Base-by-base conservation (phyloP, 1,140 invertebrate species). In the Ectropis grisescens region DNA sequence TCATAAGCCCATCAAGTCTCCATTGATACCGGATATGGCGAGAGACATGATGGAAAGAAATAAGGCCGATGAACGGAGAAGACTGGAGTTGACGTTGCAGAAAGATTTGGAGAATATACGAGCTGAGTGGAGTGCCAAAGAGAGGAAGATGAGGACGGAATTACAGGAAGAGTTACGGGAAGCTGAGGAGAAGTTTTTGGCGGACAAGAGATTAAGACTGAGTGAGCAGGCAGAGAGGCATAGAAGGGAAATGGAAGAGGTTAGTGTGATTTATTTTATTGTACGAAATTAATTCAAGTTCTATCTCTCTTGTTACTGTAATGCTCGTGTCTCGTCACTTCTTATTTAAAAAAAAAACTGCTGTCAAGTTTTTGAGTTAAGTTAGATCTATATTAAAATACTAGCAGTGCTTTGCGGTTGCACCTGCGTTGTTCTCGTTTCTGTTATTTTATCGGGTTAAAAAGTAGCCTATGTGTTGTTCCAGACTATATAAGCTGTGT, bases 151-250 rank as follows among this genome's bases (percentile, higher is more conserved):
- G 47, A 59, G 74, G 29, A 64, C 72, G 2, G 82, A 86, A 33
- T 71, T 86, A 45, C 76, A 85, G 13, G 58, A 81, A 0, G 76
- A 85, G 23, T 54, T 86, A n/a, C 82, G 75, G 2, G 82, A 84
- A 16, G 61, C 84, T 1, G 81, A 84, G 43, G 72, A 83, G 13
- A 84, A 80, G 40, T 70, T 86, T 41, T 75, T 86, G 41, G 76
- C 72, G 33, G 83, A 87, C 10, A 85, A 38, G 69, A 84, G 58
- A 80, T 25, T 72, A 64, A 72, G 75, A 50, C 79, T 58, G 42
- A 56, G 27, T 13, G 72, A 82, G 16, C 85, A 85, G 22, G 68
- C 75, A 2, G 44, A 53, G 2, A 71, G 80, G 19, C 83, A 89
- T 42, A 83, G 83, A 30, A 41, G 51, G 11, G 74, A 84, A 33